Base-by-base conservation (phyloP, 1,140 invertebrate species). In the Rhopalosiphum maidis region DNA sequence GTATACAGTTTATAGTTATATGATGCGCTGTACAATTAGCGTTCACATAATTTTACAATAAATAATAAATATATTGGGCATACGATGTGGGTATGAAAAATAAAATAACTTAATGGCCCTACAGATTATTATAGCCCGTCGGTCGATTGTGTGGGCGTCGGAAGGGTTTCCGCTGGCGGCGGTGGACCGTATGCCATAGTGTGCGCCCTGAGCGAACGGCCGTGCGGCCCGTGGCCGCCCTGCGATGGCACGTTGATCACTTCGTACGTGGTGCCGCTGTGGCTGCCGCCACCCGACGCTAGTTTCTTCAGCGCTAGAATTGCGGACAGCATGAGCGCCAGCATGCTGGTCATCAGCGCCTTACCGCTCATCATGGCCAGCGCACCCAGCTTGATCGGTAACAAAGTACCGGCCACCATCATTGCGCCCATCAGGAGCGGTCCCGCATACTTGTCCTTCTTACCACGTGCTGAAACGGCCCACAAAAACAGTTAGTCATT, bases 271-370 rank as follows among this genome's bases (percentile, higher is more conserved):
- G 77, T 55, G 22, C 43, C 97, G 88, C 96, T 95, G 46, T 96
- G n/a, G 41, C 93, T 48, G 2, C 91, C n/a, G n/a, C 95, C 94
- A 41, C 95, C 95, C 21, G 91, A 93, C 23, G 91, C 91, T 23
- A 95, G 94, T 87, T 95, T 95, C 91, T 95, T 95, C 22, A 96
- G 90, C 30, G 95, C 95, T n/a, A 96, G 94, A 91, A 96, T 96
- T 22, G 95, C 95, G 37, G 92, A 93, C 43, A 98, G 95, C 94
- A 97, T 96, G 2, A 98, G 95, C 0, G 97, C 97, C 96, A 98
- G 97, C 77, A 98, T 94, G 30, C 97, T 97, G 2, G 97, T 97
- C 97, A 98, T 97, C 30, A 98, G 94, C 4, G 97, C 97, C 95
- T 98, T 98, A 35, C 97, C 97, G 15, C 97, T 97, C 4, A 98